phyloP scores from a whole-genome alignment of 2,888 invertebrate species.

The Mongoloraphidia duomilia region DNA sequence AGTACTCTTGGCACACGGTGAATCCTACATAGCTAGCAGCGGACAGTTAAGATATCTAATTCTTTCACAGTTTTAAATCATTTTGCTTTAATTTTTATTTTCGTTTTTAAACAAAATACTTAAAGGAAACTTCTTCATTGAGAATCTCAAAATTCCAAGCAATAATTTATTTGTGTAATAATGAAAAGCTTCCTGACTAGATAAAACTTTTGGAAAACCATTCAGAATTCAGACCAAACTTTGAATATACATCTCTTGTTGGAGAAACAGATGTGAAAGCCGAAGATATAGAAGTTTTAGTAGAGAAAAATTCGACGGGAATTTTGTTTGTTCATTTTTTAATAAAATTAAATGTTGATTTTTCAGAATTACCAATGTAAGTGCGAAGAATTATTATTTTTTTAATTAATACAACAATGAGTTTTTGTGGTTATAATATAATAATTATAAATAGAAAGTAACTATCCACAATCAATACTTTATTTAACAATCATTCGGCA shows the following conservation, averaged over 20 bases:
- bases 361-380: conserved; percentile 41
- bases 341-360: conserved; percentile 48
- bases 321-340: conserved; percentile 37
- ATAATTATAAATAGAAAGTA: too few species aligned
- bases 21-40: too few species aligned
- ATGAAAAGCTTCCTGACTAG: background rate
- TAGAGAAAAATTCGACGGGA: conserved; percentile 34
- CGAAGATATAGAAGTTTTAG: conserved; percentile 50
- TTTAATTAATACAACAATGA: background rate
- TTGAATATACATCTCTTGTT: conserved; percentile 49
- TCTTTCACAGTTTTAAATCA: too few species aligned
- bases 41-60: too few species aligned
- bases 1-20: too few species aligned
- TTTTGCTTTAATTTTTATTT: too few species aligned
- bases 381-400: background rate
- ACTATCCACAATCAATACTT: too few species aligned
- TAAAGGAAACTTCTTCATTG: too few species aligned
- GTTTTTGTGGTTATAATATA: too few species aligned
- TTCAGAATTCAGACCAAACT: conserved; percentile 36
- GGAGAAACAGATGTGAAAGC: conserved; percentile 35
- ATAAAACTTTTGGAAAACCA: conserved; percentile 29
- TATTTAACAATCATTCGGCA: too few species aligned
- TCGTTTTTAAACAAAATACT: too few species aligned
- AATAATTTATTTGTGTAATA: background rate
- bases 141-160: too few species aligned